phyloP scores from a whole-genome alignment of 2,888 invertebrate species.

The Mallateleia sp. region DNA sequence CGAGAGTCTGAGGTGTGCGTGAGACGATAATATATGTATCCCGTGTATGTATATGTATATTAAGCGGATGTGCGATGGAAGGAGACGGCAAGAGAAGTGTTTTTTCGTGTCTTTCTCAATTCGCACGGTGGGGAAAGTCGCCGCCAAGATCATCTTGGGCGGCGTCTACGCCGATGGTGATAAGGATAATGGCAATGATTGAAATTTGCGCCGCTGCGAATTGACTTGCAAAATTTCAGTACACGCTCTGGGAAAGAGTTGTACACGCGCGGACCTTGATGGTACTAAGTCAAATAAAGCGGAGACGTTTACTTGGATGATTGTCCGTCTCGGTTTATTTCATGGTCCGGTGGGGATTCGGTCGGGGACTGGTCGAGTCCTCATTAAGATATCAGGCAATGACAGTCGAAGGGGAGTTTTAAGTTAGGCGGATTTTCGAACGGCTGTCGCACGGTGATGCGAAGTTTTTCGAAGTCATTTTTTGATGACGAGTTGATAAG shows the following conservation, averaged over 20 bases:
- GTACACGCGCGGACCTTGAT: conserved; percentile 34
- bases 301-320: conserved; percentile 59
- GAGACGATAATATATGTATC: no score
- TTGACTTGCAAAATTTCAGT: conserved; percentile 56
- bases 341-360: conserved; percentile 62
- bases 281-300: conserved; percentile 37
- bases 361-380: conserved; percentile 43
- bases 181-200: conserved; percentile 72
- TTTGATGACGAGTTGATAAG: background rate
- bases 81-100: conserved; percentile 79
- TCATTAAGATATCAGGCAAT: conserved; percentile 64
- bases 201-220: conserved; percentile 61
- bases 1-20: conserved; percentile 83
- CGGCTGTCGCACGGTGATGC: background rate
- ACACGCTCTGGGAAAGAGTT: conserved; percentile 1
- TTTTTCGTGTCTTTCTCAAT: conserved; percentile 78
- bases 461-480: background rate
- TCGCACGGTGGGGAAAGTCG: conserved; percentile 75
- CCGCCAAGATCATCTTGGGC: conserved; percentile 67
- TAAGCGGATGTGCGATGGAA: conserved; percentile 75
- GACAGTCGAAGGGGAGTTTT: no score
- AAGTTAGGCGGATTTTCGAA: background rate
- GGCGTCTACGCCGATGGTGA: conserved; percentile 68
- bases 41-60: no score
- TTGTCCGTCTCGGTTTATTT: conserved; percentile 64